These are phyloP conservation scores for Panagrolaimus sp. DNA, from an alignment of 1,140 invertebrate species.

Conservation along the genomic window DNA sequence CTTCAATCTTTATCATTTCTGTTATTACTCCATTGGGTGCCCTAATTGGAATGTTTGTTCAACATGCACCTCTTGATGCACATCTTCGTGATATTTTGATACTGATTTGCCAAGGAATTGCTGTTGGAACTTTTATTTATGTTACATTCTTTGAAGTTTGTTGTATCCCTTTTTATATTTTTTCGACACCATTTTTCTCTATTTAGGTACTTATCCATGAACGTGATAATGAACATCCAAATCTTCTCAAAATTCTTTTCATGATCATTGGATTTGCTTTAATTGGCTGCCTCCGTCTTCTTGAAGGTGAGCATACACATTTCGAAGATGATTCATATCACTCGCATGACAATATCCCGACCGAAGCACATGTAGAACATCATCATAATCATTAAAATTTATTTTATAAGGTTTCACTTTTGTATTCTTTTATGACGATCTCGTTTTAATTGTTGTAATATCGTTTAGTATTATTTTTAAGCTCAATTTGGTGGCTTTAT, in stretches of 20 bases:
- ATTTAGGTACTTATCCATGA: slow-evolving; percentile 56
- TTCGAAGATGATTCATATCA: slow-evolving; percentile 31
- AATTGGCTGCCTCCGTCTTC: slow-evolving; percentile 38
- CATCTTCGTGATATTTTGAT: slow-evolving; percentile 42
- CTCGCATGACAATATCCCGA: slow-evolving; percentile 14
- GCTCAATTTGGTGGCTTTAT: not conserved
- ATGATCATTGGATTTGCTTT: slow-evolving; percentile 49
- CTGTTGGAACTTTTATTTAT: slow-evolving; percentile 51
- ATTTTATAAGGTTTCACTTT: too few species aligned
- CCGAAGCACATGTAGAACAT: not conserved
- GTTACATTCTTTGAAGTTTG: slow-evolving; percentile 56
- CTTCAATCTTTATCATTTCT: slow-evolving; percentile 47
- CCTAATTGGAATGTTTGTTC: slow-evolving; percentile 43
- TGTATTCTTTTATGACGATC: not conserved
- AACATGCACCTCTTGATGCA: slow-evolving; percentile 32
- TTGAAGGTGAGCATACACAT: slow-evolving; percentile 29
- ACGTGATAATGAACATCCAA: slow-evolving; percentile 56
- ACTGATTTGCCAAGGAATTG: slow-evolving; percentile 49
- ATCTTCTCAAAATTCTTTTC: slow-evolving; percentile 49
- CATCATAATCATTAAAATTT: slow-evolving; percentile 9
- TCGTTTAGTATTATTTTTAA: not conserved
- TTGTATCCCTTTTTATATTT: not conserved
- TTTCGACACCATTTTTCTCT: not conserved
- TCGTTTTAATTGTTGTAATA: not conserved
- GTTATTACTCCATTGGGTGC: slow-evolving; percentile 52